Evolutionary conservation across 2,888 invertebrate species (phyloP), one percentile per base, ranked within the genome.

Genomic region (Drosophila lacicola): DNA sequence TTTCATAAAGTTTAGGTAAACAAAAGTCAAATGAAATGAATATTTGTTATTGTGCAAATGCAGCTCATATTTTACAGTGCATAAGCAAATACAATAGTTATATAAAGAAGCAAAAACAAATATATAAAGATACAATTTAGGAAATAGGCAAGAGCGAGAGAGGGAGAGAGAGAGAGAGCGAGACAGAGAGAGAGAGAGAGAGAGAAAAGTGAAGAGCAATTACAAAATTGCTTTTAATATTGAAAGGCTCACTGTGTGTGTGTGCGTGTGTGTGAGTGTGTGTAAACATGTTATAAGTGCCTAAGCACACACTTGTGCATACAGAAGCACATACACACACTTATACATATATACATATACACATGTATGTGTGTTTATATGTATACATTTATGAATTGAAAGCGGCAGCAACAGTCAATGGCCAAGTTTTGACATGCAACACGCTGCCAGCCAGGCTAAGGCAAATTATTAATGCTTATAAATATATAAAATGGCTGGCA

Each of bases 401-500:
- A 55, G 5, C 21, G 25, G 29, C 21, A 33, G 42, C 47, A 56
- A 60, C 29, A 39, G 19, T 53, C 33, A 36, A 58, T 74, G 75
- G 54, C 57, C 58, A 78, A 54, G 57, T 68, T 78, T 68, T 78
- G 74, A 72, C 49, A 78, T 56, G 56, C 41, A 53, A 69, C 41
- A 36, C 41, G 56, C 71, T 45, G 56, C 33, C 49, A 45, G 41
- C 13, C 19, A 19, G 68, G 63, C 57, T 58, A 73, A 78, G 78
- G 55, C 55, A 47, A 39, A 50, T 50, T 61, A 68, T 47, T 46
- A 61, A 57, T 57, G 54, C 33, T 29, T n/a, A 34, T 46, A 36
- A 13, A 19, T 19, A 34, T 64, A 50, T 46, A 25, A 29, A 29
- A 29, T 8, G 2, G 2, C 6, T 6, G 6, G 8, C 1, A 25